phyloP scores from a whole-genome alignment of 2,797 vertebrate genomes.

The Sebastes kiyomatsui region DNA sequence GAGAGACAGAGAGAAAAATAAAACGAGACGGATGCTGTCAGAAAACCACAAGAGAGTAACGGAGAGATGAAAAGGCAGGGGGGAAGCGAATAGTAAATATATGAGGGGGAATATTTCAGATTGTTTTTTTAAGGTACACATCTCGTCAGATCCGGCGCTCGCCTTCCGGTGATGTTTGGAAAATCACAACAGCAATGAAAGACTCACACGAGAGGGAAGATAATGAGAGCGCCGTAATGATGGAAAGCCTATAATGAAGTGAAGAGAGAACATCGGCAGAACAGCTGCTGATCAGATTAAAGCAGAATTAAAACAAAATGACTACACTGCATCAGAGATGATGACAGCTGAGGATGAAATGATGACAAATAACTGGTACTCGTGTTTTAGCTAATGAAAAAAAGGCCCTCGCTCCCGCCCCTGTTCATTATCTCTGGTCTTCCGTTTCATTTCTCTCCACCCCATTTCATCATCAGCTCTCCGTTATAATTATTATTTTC shows the following conservation, averaged over 20 bases:
- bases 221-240: conserved; percentile 36
- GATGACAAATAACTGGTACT: conserved; percentile 57
- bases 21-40: conserved; percentile 50
- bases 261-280: conserved; percentile 54
- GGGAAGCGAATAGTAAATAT: conserved; percentile 9
- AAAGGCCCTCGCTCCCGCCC: not conserved
- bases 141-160: conserved; percentile 9
- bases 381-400: conserved; percentile 32
- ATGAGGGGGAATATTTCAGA: conserved; percentile 33
- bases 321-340: conserved; percentile 46
- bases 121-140: conserved; percentile 8
- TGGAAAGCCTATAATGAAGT: conserved; percentile 54
- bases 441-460: conserved; percentile 29
- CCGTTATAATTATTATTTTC: conserved; percentile 32
- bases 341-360: conserved; percentile 48
- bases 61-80: conserved; percentile 17
- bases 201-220: conserved; percentile 18
- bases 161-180: conserved; percentile 13
- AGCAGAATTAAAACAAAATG: conserved; percentile 67
- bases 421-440: conserved; percentile 45
- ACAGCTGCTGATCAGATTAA: conserved; percentile 71
- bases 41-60: conserved; percentile 17
- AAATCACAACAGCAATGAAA: conserved; percentile 28
- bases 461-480: conserved; percentile 29
- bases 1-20: conserved; percentile 39